phyloP scores from a whole-genome alignment of 2,888 invertebrate species.

The Beris morrisii region DNA sequence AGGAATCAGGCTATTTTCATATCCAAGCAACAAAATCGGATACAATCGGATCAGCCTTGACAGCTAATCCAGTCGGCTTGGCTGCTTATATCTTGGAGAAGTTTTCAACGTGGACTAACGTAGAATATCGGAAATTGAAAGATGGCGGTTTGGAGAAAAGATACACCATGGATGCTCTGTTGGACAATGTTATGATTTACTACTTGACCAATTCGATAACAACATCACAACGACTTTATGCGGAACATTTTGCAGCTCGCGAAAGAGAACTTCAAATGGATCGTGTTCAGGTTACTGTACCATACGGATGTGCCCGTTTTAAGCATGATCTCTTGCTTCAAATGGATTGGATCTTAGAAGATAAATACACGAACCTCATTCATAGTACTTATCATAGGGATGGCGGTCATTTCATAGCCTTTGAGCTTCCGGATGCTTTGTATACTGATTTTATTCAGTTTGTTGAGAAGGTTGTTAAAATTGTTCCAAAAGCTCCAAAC shows the following conservation, averaged over 20 bases:
- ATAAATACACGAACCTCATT: slow-evolving; percentile 68
- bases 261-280: slow-evolving; percentile 45
- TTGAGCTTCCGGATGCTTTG: slow-evolving; percentile 74
- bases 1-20: slow-evolving; percentile 69
- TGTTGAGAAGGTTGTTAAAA: slow-evolving; percentile 54
- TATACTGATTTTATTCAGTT: slow-evolving; percentile 71
- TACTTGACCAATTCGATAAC: slow-evolving; percentile 73
- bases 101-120: slow-evolving; percentile 73
- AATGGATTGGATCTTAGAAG: slow-evolving; percentile 62
- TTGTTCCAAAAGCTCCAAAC: no score
- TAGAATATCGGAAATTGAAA: slow-evolving; percentile 54
- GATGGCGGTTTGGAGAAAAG: slow-evolving; percentile 67
- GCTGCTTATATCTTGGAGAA: slow-evolving; percentile 91
- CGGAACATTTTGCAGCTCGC: slow-evolving; percentile 58
- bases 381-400: slow-evolving; percentile 66
- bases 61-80: slow-evolving; percentile 72
- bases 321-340: slow-evolving; percentile 67
- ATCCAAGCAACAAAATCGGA: slow-evolving; percentile 88
- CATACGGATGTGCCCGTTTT: slow-evolving; percentile 74
- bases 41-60: slow-evolving; percentile 65
- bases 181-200: slow-evolving; percentile 81
- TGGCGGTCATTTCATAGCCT: slow-evolving; percentile 86
- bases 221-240: slow-evolving; percentile 70
- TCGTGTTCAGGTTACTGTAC: slow-evolving; percentile 67
- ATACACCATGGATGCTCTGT: slow-evolving; percentile 58